Base-by-base conservation (phyloP, 1,140 invertebrate species). In the Lepidurus couesii region DNA sequence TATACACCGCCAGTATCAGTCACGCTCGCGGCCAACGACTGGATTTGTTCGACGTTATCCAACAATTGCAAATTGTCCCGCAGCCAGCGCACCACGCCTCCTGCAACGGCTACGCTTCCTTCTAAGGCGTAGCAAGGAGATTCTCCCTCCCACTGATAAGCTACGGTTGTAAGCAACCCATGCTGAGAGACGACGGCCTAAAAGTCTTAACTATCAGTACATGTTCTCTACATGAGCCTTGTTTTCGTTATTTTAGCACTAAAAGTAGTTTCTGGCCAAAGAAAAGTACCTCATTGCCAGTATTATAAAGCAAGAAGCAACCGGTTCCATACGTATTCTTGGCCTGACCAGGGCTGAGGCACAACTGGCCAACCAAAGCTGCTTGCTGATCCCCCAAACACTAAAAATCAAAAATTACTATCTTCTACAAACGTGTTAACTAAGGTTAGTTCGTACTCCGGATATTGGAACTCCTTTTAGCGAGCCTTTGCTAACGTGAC, bases 291-390 rank as follows among this genome's bases (percentile, higher is more conserved):
- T 90, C 87, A 1, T 89, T 88, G 4, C 97, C 97, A 1, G 96
- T 98, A 83, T 99, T 99, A 85, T 94, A 98, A 0, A 99, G 86
- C 16, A 99, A 87, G 84, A 99, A 99, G 81, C 97, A 98, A 0
- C 97, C 98, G 73, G 95, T 98, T 24, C 98, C 92, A 84, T 97
- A 97, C 1, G 97, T 99, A 84, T 95, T 96, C 87, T 99, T 99
- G 0, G 95, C 95, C 84, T 95, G 92, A 0, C 97, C 97, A 13
- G 91, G 89, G 78, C 90, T 83, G 74, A 98, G 89, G 84, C 97
- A 99, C 84, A 92, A 91, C 84, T 99, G 97, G 0, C 98, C 98
- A 0, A 99, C 90, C 21, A 99, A 85, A 8, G 97, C 96, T 1
- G 96, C 91, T 86, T 97, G 95, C 84, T 98, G 97, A 85, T 98